phyloP scores from a whole-genome alignment of 2,888 invertebrate species.

The Pachliopta kotzebuea region DNA sequence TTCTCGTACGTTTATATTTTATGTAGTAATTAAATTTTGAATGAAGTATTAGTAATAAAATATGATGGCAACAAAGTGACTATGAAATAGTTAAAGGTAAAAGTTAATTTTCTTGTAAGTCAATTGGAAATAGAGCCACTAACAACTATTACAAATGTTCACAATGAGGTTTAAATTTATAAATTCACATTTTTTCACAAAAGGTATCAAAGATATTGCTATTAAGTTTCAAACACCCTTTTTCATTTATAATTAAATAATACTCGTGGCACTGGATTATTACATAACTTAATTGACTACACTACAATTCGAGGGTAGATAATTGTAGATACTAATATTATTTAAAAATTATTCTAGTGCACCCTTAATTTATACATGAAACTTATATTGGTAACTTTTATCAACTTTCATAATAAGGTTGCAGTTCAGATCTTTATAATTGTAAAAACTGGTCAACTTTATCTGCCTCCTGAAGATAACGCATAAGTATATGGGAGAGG shows the following conservation, averaged over 20 bases:
- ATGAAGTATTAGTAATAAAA: background rate
- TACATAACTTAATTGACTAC: constrained; percentile 17
- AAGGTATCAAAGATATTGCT: constrained; percentile 24
- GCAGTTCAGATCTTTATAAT: constrained; percentile 20
- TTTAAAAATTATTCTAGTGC: background rate
- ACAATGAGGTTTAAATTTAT: constrained; percentile 19
- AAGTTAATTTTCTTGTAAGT: background rate
- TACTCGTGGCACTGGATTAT: constrained; percentile 26
- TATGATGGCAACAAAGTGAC: background rate
- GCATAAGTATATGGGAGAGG: background rate
- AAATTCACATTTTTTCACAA: constrained; percentile 21
- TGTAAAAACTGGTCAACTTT: background rate
- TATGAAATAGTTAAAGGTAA: background rate
- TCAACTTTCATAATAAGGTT: background rate
- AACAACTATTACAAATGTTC: constrained; percentile 6
- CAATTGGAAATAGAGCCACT: background rate
- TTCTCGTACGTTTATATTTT: too few species aligned
- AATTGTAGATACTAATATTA: constrained; percentile 7
- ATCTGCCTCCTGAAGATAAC: background rate
- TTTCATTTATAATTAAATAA: constrained; percentile 20
- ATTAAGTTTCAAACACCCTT: constrained; percentile 28
- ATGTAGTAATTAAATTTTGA: too few species aligned
- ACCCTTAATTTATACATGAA: constrained; percentile 2
- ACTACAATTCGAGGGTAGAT: constrained; percentile 12
- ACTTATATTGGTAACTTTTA: constrained; percentile 11